Percentiles rank a stretch among this genome's conserved stretches.
These are phyloP conservation scores for Danaus plexippus DNA, from an alignment of 1,140 invertebrate genomes.

Conservation along the genomic window DNA sequence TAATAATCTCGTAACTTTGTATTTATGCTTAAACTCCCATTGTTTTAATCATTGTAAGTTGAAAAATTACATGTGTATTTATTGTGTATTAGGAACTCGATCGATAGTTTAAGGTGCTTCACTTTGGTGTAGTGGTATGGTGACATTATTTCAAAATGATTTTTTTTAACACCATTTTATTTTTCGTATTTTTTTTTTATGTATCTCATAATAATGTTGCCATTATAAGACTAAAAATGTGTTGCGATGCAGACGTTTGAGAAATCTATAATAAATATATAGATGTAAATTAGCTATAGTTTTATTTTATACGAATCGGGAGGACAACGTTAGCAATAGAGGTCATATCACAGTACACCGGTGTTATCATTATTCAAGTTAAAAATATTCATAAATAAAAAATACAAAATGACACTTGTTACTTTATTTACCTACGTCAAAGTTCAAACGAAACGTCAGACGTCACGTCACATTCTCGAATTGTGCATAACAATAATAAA, in stretches of 20 bases:
- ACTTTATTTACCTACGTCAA: too few species aligned
- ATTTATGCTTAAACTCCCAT: constrained; percentile 27
- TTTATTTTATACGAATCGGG: constrained; percentile 20
- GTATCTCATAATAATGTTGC: constrained; percentile 14
- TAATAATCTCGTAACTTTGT: not conserved
- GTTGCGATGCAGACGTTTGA: constrained; percentile 12
- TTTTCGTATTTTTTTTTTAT: not conserved
- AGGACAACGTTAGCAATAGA: constrained; percentile 10
- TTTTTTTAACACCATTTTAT: too few species aligned
- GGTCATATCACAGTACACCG: constrained; percentile 6
- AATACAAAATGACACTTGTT: not conserved
- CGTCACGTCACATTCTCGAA: too few species aligned
- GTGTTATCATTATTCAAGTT: constrained; percentile 27
- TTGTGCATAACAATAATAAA: too few species aligned
- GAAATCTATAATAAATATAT: constrained; percentile 17
- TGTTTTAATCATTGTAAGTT: constrained; percentile 25
- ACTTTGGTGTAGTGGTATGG: constrained; percentile 17
- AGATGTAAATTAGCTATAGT: constrained; percentile 24
- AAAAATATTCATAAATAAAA: constrained; percentile 29
- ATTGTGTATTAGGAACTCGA: constrained; percentile 30
- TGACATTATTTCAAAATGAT: constrained; percentile 7
- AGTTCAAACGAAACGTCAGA: too few species aligned
- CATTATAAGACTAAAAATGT: constrained; percentile 15
- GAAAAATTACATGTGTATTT: constrained; percentile 33
- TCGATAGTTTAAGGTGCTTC: constrained; percentile 28